Percentiles rank a stretch among this genome's conserved stretches.
Conservation (phyloP, 23 tunicate species). For the Trididemnum miniatum region DNA sequence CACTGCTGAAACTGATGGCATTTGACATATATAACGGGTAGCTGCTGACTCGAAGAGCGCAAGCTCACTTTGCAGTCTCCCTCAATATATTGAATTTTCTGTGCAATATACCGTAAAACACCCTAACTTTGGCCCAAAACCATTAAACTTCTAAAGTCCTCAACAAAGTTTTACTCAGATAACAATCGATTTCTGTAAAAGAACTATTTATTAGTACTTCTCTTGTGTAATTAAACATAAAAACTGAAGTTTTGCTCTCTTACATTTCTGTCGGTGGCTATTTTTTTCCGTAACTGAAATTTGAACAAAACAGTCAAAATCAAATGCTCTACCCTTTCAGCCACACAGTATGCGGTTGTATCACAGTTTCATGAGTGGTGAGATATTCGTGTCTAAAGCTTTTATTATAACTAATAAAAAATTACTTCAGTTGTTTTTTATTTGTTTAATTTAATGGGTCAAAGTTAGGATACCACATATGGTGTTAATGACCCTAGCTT, state of each 20-base stretch:
- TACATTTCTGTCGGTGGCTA: neutral
- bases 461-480: neutral
- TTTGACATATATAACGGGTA: no score
- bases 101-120: neutral
- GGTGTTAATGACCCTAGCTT: conserved; percentile 2
- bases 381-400: conserved; percentile 5
- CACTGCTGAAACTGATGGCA: no score
- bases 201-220: neutral
- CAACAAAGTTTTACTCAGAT: neutral
- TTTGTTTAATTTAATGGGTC: neutral
- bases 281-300: neutral
- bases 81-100: no score
- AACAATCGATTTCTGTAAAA: neutral
- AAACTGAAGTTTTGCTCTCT: neutral
- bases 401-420: neutral
- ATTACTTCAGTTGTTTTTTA: neutral
- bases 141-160: neutral
- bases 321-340: neutral
- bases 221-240: neutral
- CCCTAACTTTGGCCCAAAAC: conserved; percentile 1
- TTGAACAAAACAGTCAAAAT: neutral
- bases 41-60: no score
- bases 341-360: neutral
- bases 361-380: neutral
- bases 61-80: no score